Percentiles rank a stretch among this genome's conserved stretches.
These are phyloP conservation scores for Cassiopea xamachana DNA, from an alignment of 30 jellyfish, hydroid and myxozoan species.

Conservation along the genomic window DNA sequence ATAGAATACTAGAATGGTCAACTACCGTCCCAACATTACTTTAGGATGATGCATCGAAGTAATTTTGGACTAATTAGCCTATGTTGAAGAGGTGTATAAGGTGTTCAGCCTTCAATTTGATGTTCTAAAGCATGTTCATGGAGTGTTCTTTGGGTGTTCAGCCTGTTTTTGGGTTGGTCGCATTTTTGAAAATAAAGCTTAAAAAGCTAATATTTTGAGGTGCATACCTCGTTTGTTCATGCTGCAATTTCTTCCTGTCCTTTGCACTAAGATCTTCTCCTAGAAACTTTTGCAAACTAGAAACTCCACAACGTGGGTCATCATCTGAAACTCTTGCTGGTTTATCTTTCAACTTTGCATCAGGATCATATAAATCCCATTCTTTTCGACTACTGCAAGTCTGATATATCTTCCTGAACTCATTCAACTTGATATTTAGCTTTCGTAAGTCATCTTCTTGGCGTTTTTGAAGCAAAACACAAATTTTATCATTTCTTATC, in stretches of 20 bases:
- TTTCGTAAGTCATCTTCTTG: conserved; percentile 83
- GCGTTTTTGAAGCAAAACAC: conserved; percentile 83
- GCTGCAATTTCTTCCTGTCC: conserved; percentile 83
- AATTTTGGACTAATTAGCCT: too few relatives aligned
- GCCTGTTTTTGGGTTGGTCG: too few relatives aligned
- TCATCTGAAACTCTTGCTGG: conserved; percentile 95
- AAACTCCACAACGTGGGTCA: conserved; percentile 95
- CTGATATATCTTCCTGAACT: conserved; percentile 74
- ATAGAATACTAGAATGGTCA: too few relatives aligned
- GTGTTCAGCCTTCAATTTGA: too few relatives aligned
- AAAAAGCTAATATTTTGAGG: not conserved
- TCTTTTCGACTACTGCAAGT: conserved; percentile 86
- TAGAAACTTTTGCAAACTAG: conserved; percentile 87
- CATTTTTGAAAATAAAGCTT: too few relatives aligned
- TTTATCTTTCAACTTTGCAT: conserved; percentile 82
- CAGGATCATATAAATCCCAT: conserved; percentile 94
- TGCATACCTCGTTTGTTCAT: conserved; percentile 84
- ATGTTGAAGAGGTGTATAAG: too few relatives aligned
- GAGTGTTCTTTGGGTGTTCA: too few relatives aligned
- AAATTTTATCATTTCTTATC: conserved; percentile 82
- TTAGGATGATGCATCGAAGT: too few relatives aligned
- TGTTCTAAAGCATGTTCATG: too few relatives aligned
- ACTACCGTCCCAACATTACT: too few relatives aligned
- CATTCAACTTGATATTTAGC: conserved; percentile 71
- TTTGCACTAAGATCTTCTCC: conserved; percentile 92